A percentile compares a stretch with the other conserved stretches of the same genome.
Conservation (phyloP, 2,888 invertebrate genomes). For the Allolobophora icterica region DNA sequence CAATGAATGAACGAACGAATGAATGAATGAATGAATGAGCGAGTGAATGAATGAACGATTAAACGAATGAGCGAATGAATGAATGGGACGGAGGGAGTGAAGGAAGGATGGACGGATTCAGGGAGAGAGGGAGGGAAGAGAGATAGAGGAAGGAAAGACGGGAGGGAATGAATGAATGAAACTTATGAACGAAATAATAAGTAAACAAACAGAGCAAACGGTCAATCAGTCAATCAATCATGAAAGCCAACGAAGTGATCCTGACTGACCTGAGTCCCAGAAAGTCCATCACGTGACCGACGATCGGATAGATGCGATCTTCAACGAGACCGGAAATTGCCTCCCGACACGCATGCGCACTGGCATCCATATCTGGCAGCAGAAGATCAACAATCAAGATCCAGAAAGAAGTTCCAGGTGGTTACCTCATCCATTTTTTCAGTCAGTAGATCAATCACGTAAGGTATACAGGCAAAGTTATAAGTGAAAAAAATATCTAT, state of each 20-base stretch:
- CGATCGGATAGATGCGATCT: conserved; percentile 20
- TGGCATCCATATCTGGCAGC: not conserved
- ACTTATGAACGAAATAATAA: not conserved
- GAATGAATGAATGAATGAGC: no score
- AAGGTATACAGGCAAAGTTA: no score
- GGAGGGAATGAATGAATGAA: not conserved
- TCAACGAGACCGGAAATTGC: conserved; percentile 24
- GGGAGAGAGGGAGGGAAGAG: no score
- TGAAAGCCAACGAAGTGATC: not conserved
- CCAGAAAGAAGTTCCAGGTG: not conserved
- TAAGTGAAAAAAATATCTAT: no score
- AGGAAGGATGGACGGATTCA: no score
- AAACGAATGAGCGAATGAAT: no score
- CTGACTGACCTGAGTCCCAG: conserved; percentile 12
- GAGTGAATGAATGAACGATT: no score
- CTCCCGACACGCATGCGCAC: conserved; percentile 29
- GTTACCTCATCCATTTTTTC: not conserved
- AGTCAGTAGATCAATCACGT: no score
- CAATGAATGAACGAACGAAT: no score
- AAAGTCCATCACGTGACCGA: conserved; percentile 27
- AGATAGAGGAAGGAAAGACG: not conserved
- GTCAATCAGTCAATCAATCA: not conserved
- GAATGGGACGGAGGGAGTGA: no score
- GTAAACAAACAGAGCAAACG: not conserved
- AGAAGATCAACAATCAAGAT: conserved; percentile 4